phyloP scores from a whole-genome alignment of 2,888 invertebrate genomes.

The Drosophila anceps region DNA sequence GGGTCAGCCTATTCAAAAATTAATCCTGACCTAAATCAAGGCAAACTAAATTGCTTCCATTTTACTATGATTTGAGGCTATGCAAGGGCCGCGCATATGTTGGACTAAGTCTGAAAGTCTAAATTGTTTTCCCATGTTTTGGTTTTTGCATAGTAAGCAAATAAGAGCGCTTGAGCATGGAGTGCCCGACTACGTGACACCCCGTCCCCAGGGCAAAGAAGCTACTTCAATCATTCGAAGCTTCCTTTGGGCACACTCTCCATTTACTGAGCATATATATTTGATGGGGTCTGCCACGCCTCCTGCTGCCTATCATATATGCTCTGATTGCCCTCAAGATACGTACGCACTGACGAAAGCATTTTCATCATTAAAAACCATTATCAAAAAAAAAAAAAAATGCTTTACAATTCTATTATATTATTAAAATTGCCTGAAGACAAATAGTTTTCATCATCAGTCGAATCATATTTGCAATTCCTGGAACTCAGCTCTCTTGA shows the following conservation, averaged over 20 bases:
- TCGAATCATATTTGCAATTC: neutral
- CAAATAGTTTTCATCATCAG: neutral
- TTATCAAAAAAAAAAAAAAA: neutral
- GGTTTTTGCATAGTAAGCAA: neutral
- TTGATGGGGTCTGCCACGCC: neutral
- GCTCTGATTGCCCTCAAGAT: neutral
- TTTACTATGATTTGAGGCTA: neutral
- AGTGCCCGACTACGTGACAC: neutral
- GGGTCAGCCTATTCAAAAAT: conserved; percentile 2
- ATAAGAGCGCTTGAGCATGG: neutral
- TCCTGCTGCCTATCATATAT: neutral
- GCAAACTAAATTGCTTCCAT: neutral
- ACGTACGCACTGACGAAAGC: neutral
- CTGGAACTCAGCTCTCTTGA: neutral
- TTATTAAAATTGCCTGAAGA: neutral
- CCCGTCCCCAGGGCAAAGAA: neutral
- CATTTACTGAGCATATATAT: neutral
- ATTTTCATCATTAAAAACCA: neutral
- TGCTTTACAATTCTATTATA: neutral
- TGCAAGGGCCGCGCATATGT: neutral
- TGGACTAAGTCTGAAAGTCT: neutral
- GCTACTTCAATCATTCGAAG: neutral
- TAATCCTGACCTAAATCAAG: conserved; percentile 3
- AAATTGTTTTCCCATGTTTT: neutral
- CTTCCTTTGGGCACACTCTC: neutral